These are phyloP conservation scores for Hyperopisus bebe DNA, from an alignment of 2,113 vertebrate genomes.

Conservation along the genomic window DNA sequence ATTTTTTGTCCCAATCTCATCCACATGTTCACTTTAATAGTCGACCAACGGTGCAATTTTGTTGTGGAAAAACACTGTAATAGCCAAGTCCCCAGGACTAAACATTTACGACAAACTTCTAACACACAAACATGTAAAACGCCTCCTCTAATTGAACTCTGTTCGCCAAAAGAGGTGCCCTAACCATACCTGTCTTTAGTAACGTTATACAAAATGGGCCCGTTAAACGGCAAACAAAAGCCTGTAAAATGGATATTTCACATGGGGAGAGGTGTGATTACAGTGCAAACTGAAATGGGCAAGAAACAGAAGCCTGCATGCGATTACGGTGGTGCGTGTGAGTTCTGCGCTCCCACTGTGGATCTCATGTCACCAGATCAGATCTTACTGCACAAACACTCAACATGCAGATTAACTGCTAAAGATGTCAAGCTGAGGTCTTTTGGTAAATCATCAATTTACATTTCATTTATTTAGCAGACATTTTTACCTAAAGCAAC, in stretches of 20 bases:
- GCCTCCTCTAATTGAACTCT: constrained; percentile 21
- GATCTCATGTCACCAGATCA: neutral
- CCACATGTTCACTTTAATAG: constrained; percentile 38
- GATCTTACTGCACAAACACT: neutral
- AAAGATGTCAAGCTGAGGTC: neutral
- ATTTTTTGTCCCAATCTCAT: constrained; percentile 27
- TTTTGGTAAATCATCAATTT: neutral
- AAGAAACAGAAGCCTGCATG: constrained; percentile 29
- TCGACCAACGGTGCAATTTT: constrained; percentile 32
- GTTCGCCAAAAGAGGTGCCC: constrained; percentile 35
- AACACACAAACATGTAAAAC: constrained; percentile 38
- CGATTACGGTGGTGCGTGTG: constrained; percentile 31
- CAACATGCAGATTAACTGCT: neutral
- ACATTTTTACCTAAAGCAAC: neutral
- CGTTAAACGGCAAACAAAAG: constrained; percentile 47
- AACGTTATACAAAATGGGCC: constrained; percentile 51
- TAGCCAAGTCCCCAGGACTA: constrained; percentile 36
- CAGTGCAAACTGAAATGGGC: constrained; percentile 33
- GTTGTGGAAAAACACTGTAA: constrained; percentile 37
- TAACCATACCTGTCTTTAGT: constrained; percentile 42
- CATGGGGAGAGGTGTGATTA: constrained; percentile 44
- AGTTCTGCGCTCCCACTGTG: neutral
- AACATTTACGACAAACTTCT: constrained; percentile 31
- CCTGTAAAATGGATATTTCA: constrained; percentile 50
- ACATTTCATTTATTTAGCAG: neutral